Evolutionary conservation across 2,113 vertebrate species (phyloP).

Genomic region (Panurus biarmicus): DNA sequence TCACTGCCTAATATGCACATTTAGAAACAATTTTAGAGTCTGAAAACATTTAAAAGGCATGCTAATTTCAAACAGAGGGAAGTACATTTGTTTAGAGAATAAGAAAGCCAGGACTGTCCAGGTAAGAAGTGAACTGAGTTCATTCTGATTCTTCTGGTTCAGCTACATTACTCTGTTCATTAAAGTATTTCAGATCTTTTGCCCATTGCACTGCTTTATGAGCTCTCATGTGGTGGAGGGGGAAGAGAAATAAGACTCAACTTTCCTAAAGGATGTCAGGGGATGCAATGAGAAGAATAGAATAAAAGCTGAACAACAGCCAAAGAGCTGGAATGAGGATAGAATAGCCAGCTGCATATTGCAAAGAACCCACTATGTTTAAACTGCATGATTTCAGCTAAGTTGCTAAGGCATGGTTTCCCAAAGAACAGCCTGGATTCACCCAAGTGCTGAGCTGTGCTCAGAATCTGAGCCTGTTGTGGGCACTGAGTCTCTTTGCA

Average conservation of each 20-base stretch:
- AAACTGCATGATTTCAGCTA: not conserved
- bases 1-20: constrained; percentile 18
- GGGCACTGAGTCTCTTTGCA: not conserved
- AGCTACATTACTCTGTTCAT: not conserved
- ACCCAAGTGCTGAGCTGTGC: not conserved
- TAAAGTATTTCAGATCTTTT: not conserved
- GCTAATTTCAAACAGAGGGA: constrained; percentile 17
- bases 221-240: not conserved
- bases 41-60: constrained; percentile 21
- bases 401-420: not conserved
- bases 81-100: not conserved
- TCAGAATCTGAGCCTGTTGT: not conserved
- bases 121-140: not conserved
- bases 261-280: not conserved
- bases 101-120: not conserved
- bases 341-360: not conserved
- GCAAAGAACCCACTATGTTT: not conserved
- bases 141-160: not conserved
- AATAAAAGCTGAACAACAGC: not conserved
- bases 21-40: constrained; percentile 12
- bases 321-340: not conserved
- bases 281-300: not conserved
- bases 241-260: not conserved
- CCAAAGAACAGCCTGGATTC: not conserved
- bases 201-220: not conserved